Base-by-base conservation (phyloP, 2,797 vertebrate species). In the Heteromormyrus szaboi region DNA sequence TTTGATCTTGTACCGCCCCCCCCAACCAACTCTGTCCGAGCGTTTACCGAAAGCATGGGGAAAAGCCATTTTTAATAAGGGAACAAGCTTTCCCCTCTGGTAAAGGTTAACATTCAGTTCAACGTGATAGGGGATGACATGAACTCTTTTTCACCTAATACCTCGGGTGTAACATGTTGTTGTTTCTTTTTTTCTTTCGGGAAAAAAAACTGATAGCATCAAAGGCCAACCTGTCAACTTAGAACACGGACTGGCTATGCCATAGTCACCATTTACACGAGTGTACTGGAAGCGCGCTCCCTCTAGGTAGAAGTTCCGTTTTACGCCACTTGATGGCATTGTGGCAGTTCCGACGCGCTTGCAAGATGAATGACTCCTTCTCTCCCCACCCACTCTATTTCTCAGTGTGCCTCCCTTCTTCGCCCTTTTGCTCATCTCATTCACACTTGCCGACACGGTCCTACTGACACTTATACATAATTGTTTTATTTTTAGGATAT, bases 321-420 rank as follows among this genome's bases (percentile, higher is more conserved):
- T 87, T 3, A 1, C 6, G 79, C 85, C 89, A 87, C 85, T 87
- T 50, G 85, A 87, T 87, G 85, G 83, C 89, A 87, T 46, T 79
- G 37, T 87, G 85, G 51, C 68, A 87, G 53, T 62, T 89, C n/a
- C 48, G 44, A 54, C 83, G 54, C 4, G 33, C 17, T 11, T 29
- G 29, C 6, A 51, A 46, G 29, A 59, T 84, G 22, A 33, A 88
- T 56, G 87, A 56, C 87, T 54, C 25, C 46, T 54, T 48, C 25
- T 50, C n/a, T 44, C 17, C n/a, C 51, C 37, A 84, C n/a, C 12
- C 29, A 46, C 59, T 41, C 25, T 25, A 11, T 84, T 51, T 50
- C 50, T 76, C 25, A 25, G 29, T 11, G 41, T 44, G 46, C 56
- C n/a, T 54, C 29, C 12, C 46, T 53, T 12, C 19, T 17, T 85